Conservation (phyloP, 2,888 invertebrate genomes). For the Heliconius erato region DNA sequence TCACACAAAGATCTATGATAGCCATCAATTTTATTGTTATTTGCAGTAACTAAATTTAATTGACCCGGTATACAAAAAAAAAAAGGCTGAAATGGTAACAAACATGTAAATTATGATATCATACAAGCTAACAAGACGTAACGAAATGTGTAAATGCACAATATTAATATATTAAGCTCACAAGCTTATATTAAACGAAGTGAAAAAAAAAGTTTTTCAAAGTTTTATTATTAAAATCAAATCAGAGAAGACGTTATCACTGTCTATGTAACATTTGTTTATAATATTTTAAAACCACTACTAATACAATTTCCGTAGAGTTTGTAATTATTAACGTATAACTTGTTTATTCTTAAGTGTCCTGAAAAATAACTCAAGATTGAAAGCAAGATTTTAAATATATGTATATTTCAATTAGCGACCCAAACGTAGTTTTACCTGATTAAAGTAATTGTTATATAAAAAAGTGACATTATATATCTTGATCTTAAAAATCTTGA, state of each 20-base stretch:
- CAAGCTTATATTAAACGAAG: background rate
- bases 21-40: background rate
- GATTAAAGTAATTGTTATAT: no score
- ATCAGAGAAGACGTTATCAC: background rate
- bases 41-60: background rate
- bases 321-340: background rate
- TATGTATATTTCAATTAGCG: no score
- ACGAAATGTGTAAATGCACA: background rate
- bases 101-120: slow-evolving; percentile 21
- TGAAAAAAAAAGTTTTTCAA: no score
- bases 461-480: no score
- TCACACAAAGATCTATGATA: background rate
- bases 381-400: no score
- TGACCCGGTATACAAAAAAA: background rate
- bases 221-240: background rate
- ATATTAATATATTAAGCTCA: no score
- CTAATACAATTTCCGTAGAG: background rate
- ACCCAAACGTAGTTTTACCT: no score
- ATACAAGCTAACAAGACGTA: background rate
- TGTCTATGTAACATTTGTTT: background rate
- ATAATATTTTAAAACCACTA: background rate
- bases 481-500: no score
- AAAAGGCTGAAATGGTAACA: slow-evolving; percentile 31
- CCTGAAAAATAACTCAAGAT: no score
- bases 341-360: background rate